These are phyloP conservation scores for Hartigia nigra DNA, from an alignment of 2,888 invertebrate species.

Conservation along the genomic window DNA sequence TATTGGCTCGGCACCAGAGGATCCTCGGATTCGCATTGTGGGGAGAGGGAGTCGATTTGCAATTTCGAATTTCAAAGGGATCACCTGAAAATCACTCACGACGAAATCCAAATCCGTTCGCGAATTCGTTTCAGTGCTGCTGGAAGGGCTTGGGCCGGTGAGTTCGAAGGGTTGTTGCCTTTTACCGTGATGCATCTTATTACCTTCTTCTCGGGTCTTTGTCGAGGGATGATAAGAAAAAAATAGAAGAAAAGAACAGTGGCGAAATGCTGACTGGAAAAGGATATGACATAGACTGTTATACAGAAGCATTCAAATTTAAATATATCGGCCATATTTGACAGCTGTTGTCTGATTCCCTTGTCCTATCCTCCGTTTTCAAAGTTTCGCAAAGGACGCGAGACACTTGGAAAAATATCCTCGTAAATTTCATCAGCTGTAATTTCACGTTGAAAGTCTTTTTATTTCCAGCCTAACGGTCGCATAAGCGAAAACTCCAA, in stretches of 20 bases:
- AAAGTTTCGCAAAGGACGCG: neutral
- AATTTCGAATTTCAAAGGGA: neutral
- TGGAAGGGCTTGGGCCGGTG: neutral
- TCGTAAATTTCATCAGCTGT: neutral
- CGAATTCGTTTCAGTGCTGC: neutral
- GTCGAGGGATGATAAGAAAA: neutral
- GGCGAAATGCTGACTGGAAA: neutral
- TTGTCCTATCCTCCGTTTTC: neutral
- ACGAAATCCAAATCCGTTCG: neutral
- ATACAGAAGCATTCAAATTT: neutral
- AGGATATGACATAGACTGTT: neutral
- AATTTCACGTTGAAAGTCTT: neutral
- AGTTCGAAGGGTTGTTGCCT: neutral
- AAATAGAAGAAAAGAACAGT: neutral
- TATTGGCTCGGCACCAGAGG: neutral
- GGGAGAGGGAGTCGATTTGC: neutral
- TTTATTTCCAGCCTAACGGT: neutral
- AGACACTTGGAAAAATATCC: neutral
- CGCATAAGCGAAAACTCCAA: neutral
- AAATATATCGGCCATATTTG: neutral
- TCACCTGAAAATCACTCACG: neutral
- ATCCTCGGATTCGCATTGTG: neutral
- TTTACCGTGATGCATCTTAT: neutral
- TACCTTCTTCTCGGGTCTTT: neutral
- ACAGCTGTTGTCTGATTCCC: neutral